These are phyloP conservation scores for Steinernema scapterisci DNA, from an alignment of 2,888 invertebrate genomes.

Conservation along the genomic window DNA sequence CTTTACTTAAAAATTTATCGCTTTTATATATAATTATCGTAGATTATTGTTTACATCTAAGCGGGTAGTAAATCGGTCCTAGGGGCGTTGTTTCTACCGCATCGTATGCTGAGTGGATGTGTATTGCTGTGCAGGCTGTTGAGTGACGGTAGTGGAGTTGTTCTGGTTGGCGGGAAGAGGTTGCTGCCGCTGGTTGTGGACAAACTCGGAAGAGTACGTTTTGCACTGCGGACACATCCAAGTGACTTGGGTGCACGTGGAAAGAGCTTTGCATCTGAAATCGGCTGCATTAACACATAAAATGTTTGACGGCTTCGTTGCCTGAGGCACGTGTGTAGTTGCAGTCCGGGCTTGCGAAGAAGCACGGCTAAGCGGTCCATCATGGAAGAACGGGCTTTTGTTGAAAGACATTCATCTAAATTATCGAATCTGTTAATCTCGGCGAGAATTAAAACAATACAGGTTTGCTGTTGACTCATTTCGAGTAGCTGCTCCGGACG, in stretches of 20 bases:
- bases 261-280: conserved; percentile 33
- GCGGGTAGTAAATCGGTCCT: neutral
- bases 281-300: too few species aligned
- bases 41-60: neutral
- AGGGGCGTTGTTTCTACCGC: conserved; percentile 7
- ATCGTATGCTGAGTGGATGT: conserved; percentile 19
- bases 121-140: conserved; percentile 23
- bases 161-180: neutral
- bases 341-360: conserved; percentile 60
- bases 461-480: conserved; percentile 66
- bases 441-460: conserved; percentile 40
- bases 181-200: conserved; percentile 35
- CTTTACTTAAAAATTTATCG: conserved; percentile 16
- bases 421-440: neutral
- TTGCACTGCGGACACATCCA: conserved; percentile 67
- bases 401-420: conserved; percentile 66
- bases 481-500: conserved; percentile 66
- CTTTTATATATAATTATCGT: neutral
- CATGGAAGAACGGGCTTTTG: conserved; percentile 64
- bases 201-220: conserved; percentile 58
- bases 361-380: conserved; percentile 63
- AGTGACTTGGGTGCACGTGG: conserved; percentile 55
- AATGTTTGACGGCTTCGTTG: conserved; percentile 29
- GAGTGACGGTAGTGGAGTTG: conserved; percentile 10
- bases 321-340: conserved; percentile 60